Conservation (phyloP, 2,113 vertebrate genomes). For the Cyprinus carpio region DNA sequence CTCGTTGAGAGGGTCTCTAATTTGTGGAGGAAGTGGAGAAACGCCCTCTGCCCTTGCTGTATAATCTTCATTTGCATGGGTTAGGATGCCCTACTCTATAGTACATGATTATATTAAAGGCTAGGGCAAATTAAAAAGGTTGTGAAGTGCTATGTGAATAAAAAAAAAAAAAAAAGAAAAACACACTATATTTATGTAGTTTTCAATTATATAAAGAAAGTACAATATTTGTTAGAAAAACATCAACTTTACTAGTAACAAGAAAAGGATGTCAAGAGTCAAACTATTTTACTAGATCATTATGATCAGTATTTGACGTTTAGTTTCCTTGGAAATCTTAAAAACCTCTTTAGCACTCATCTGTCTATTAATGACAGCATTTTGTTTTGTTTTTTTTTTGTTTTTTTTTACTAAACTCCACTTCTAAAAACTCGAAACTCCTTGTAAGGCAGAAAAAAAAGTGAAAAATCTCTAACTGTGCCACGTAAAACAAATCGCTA, state of each 20-base stretch:
- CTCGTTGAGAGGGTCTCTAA: constrained; percentile 61
- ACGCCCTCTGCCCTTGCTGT: constrained; percentile 57
- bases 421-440: constrained; percentile 32
- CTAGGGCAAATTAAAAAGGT: constrained; percentile 14
- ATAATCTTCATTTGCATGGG: constrained; percentile 41
- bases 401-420: constrained; percentile 20
- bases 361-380: not conserved
- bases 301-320: not conserved
- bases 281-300: constrained; percentile 3
- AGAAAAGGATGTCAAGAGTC: not conserved
- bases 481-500: constrained; percentile 86
- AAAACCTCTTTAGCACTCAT: not conserved
- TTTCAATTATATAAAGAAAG: not conserved
- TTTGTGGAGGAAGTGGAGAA: constrained; percentile 58
- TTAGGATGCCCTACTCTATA: constrained; percentile 49
- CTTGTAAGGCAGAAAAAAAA: constrained; percentile 41
- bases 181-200: no score
- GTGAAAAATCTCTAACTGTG: constrained; percentile 70
- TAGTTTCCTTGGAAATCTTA: not conserved
- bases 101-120: constrained; percentile 60
- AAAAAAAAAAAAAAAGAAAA: no score
- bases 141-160: constrained; percentile 12
- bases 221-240: not conserved
- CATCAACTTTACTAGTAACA: not conserved
- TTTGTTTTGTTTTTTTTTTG: no score